Percentiles rank a stretch among this genome's conserved stretches.
phyloP scores from a whole-genome alignment of 2,888 invertebrate genomes.

The Drosophila cracens region DNA sequence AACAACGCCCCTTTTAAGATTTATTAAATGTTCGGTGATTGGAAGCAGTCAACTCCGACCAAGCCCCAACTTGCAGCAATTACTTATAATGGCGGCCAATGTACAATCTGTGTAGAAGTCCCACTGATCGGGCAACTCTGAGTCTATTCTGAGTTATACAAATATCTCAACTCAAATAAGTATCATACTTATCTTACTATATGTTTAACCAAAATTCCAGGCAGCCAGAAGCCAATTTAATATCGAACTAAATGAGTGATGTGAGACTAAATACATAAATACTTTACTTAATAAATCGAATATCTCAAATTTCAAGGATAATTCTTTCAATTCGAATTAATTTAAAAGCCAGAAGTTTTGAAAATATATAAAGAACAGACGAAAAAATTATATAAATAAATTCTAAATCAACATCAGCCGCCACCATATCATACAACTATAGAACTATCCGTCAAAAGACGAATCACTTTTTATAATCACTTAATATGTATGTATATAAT shows the following conservation, averaged over 20 bases:
- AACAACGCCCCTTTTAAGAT: conserved; percentile 67
- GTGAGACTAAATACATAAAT: background rate
- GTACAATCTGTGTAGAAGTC: background rate
- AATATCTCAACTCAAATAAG: background rate
- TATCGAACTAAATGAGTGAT: background rate
- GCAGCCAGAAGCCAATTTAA: no score
- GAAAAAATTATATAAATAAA: background rate
- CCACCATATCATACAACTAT: background rate
- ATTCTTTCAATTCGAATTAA: background rate
- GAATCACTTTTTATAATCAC: no score
- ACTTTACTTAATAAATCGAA: background rate
- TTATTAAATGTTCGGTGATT: conserved; percentile 72
- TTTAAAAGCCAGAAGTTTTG: background rate
- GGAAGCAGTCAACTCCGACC: conserved; percentile 48
- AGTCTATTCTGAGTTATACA: background rate
- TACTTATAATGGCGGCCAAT: conserved; percentile 47
- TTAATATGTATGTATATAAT: background rate
- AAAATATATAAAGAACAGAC: background rate
- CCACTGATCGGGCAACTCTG: background rate
- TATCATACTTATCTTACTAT: background rate
- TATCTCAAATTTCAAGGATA: background rate
- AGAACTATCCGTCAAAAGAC: background rate
- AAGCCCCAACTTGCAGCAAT: conserved; percentile 29
- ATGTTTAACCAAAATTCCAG: no score
- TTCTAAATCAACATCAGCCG: background rate